These are phyloP conservation scores for Calycopis cecrops DNA, from an alignment of 1,140 invertebrate species.

Conservation along the genomic window DNA sequence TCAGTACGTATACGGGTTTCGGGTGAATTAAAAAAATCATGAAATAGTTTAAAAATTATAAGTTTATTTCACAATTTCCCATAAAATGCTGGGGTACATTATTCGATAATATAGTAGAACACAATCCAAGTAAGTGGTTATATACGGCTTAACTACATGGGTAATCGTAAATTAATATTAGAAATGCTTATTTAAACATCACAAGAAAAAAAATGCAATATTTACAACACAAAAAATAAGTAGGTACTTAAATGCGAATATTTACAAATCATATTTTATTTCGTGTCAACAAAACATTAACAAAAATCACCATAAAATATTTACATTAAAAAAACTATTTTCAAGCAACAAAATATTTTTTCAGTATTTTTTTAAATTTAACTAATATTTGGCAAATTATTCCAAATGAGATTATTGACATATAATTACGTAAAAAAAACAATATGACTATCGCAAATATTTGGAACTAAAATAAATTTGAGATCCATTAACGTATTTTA, in stretches of 20 bases:
- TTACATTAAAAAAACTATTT: conserved; percentile 33
- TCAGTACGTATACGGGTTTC: not conserved
- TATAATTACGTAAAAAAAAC: conserved; percentile 33
- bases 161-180: conserved; percentile 39
- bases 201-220: conserved; percentile 69
- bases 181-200: conserved; percentile 55
- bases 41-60: conserved; percentile 60
- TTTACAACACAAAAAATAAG: conserved; percentile 63
- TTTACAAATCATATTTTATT: conserved; percentile 34
- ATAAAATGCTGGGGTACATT: conserved; percentile 37
- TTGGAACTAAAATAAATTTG: conserved; percentile 68
- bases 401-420: conserved; percentile 32
- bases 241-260: conserved; percentile 12
- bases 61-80: conserved; percentile 61
- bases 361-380: conserved; percentile 29
- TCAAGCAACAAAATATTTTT: conserved; percentile 30
- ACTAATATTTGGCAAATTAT: conserved; percentile 66
- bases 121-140: conserved; percentile 62
- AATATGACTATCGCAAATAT: conserved; percentile 63
- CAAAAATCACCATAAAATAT: conserved; percentile 26
- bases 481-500: conserved; percentile 50
- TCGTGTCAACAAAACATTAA: conserved; percentile 43
- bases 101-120: conserved; percentile 48
- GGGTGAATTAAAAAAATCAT: conserved; percentile 29
- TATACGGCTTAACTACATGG: conserved; percentile 46